Conservation (phyloP, 2,888 invertebrate genomes). For the Lapara coniferarum region DNA sequence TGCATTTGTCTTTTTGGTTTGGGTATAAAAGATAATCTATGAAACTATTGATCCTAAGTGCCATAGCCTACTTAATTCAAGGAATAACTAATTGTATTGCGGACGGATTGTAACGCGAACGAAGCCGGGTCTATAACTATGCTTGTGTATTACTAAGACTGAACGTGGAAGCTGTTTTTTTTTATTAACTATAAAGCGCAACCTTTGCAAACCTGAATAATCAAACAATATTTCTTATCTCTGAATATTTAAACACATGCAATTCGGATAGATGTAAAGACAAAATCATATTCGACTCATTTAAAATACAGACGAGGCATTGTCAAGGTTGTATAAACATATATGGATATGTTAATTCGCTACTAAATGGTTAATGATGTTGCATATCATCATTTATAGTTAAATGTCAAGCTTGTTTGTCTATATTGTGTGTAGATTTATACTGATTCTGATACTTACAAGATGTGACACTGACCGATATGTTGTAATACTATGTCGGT, state of each 20-base stretch:
- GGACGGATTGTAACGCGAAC: too few relatives aligned
- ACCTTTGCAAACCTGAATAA: not conserved
- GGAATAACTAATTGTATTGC: too few relatives aligned
- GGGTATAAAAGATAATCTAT: too few relatives aligned
- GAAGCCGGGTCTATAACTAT: too few relatives aligned
- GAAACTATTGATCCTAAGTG: too few relatives aligned
- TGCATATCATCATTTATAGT: not conserved
- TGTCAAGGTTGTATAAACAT: slow-evolving; percentile 6
- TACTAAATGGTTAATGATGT: slow-evolving; percentile 4
- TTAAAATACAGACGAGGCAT: not conserved
- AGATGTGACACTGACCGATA: not conserved
- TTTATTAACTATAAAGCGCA: not conserved
- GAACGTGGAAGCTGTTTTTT: not conserved
- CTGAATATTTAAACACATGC: not conserved
- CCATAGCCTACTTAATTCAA: too few relatives aligned
- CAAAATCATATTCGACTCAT: slow-evolving; percentile 4
- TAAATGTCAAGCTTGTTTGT: slow-evolving; percentile 11
- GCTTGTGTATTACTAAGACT: too few relatives aligned
- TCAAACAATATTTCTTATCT: not conserved
- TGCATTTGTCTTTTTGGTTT: too few relatives aligned
- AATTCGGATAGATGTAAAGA: not conserved
- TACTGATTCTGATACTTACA: not conserved
- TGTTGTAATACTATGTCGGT: not conserved
- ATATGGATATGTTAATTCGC: not conserved
- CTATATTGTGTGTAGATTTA: not conserved